A percentile compares a stretch with the other conserved stretches of the same genome.
These are phyloP conservation scores for Molossus molossus DNA, from an alignment of 2,797 vertebrate genomes.

Conservation along the genomic window DNA sequence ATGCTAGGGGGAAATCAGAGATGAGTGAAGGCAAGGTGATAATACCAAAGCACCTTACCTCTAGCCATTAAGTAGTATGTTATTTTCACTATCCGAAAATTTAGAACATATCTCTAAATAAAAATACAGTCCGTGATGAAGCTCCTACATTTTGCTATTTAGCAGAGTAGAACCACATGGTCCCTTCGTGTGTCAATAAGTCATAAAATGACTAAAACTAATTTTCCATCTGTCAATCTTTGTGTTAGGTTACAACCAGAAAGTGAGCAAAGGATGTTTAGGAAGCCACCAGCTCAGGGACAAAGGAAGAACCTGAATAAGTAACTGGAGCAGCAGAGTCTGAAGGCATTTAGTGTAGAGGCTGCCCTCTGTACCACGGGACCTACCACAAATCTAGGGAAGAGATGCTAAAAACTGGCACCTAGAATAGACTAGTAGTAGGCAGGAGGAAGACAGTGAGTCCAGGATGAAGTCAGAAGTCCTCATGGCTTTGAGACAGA, in stretches of 20 bases:
- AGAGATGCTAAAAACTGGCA: background rate
- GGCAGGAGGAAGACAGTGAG: background rate
- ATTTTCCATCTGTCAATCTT: conserved; percentile 18
- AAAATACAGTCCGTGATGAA: background rate
- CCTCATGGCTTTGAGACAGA: background rate
- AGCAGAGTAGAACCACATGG: conserved; percentile 14
- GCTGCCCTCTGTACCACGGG: background rate
- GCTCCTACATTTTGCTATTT: background rate
- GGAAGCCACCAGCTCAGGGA: background rate
- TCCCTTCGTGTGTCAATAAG: background rate
- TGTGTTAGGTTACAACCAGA: conserved; percentile 26
- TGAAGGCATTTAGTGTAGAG: background rate
- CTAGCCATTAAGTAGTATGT: background rate
- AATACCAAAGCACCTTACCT: background rate
- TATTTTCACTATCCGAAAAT: background rate
- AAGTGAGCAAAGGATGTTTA: background rate
- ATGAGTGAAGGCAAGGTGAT: background rate
- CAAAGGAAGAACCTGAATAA: conserved; percentile 48
- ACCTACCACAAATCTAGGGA: background rate
- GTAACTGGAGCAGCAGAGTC: background rate
- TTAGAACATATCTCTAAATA: conserved; percentile 3
- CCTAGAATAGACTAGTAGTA: background rate
- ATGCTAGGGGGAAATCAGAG: background rate
- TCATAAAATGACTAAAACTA: conserved; percentile 39
- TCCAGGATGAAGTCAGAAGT: background rate